phyloP scores from a whole-genome alignment of 1,140 invertebrate species.

The Ostrea denselamellosa region DNA sequence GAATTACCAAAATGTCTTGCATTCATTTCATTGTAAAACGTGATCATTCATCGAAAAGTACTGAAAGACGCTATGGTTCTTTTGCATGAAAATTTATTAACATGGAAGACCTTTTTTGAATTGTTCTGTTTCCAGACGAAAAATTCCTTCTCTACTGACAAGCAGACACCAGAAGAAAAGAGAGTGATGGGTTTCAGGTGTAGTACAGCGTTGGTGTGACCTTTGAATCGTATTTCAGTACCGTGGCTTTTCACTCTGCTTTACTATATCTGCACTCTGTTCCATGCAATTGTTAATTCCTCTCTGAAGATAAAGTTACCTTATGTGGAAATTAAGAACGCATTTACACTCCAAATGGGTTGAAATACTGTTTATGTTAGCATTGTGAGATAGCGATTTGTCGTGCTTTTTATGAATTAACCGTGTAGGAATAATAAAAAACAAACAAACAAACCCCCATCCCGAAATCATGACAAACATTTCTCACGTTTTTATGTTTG shows the following conservation, averaged over 20 bases:
- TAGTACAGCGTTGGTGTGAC: slow-evolving; percentile 58
- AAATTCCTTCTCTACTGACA: slow-evolving; percentile 69
- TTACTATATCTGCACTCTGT: slow-evolving; percentile 39
- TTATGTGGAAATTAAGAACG: no score
- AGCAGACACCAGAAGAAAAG: slow-evolving; percentile 45
- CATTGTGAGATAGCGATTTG: no score
- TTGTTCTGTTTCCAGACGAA: slow-evolving; percentile 69
- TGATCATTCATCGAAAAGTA: background rate
- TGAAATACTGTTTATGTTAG: no score
- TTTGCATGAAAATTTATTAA: background rate
- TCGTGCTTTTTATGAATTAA: no score
- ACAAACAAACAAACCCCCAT: no score
- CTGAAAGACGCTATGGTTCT: background rate
- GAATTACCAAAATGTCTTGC: background rate
- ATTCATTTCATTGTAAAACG: background rate
- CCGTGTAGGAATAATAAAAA: no score
- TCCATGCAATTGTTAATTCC: slow-evolving; percentile 25
- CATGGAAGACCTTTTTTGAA: slow-evolving; percentile 43
- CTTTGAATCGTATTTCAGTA: slow-evolving; percentile 8
- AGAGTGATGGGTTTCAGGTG: slow-evolving; percentile 54
- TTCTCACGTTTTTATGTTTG: no score
- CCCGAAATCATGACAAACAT: no score
- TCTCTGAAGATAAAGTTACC: background rate
- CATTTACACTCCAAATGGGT: no score
- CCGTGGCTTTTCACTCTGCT: background rate